Base-by-base conservation (phyloP, 2,113 vertebrate species). In the Penelope pileata region DNA sequence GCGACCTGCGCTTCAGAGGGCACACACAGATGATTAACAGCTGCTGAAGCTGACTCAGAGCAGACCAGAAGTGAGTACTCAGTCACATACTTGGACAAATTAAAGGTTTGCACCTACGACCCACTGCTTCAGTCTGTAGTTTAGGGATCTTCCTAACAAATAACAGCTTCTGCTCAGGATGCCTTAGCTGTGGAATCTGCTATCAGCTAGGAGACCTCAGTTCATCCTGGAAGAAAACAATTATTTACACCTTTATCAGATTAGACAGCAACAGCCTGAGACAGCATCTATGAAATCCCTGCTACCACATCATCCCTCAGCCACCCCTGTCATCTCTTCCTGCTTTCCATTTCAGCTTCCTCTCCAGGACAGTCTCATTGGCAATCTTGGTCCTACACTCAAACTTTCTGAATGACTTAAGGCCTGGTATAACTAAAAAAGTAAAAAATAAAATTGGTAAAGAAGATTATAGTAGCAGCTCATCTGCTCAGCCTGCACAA, bases 221-320 rank as follows among this genome's bases (percentile, higher is more conserved):
- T n/a, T 22, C 23, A 72, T 36, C 17, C 68, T 60, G 90, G 38
- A 67, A 73, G 63, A 91, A 85, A 95, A 83, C 43, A 75, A 85
- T 70, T 82, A 93, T 91, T 95, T 68, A 69, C 76, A 67, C 48
- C 29, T 88, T 90, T 47, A 91, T 83, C 67, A 78, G 80, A 86
- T 90, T 47, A 81, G 40, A 91, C 17, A 53, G 26, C 64, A 87
- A 75, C 29, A 73, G 43, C 27, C 6, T 64, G 51, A 83, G 60
- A 56, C 1, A 4, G 48, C 53, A 68, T 72, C 91, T 72, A 82
- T 0, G 0, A 91, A 88, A 78, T 47, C 48, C 30, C 40, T 72
- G 29, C 47, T 40, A 59, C 30, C 32, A 60, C 32, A 66, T 59
- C 29, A 83, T 50, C 34, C 38, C 79, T 38, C 70, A 58, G 54